Percentiles rank a stretch among this genome's conserved stretches.
These are phyloP conservation scores for Melozone crissalis DNA, from an alignment of 2,113 vertebrate species.

Conservation along the genomic window DNA sequence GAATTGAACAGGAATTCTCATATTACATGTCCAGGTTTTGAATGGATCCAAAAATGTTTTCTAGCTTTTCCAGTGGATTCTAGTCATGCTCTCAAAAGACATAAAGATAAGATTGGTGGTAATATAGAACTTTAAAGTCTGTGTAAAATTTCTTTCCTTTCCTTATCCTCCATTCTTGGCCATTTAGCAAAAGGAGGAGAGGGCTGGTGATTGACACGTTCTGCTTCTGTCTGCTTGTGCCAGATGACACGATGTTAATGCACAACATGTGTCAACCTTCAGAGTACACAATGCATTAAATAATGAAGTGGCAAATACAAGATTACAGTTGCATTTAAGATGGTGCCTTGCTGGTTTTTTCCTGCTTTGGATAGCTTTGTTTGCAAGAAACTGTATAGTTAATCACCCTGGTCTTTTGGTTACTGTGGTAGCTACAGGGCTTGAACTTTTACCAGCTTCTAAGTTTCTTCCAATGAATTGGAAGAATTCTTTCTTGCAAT, in stretches of 20 bases:
- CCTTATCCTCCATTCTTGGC: not conserved
- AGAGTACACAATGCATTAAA: not conserved
- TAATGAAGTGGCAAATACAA: not conserved
- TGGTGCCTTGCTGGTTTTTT: not conserved
- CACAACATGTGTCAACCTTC: not conserved
- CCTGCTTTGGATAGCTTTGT: not conserved
- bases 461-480: not conserved
- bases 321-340: not conserved
- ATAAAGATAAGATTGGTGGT: not conserved
- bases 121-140: not conserved
- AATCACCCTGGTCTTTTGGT: not conserved
- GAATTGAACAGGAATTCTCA: not conserved
- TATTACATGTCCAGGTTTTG: not conserved
- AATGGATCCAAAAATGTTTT: not conserved
- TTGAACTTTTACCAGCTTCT: not conserved
- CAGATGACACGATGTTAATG: not conserved
- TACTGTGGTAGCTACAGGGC: not conserved
- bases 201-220: fast-evolving
- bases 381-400: not conserved
- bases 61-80: not conserved
- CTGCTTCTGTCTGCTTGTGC: not conserved
- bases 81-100: not conserved
- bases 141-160: not conserved
- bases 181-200: not conserved
- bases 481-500: not conserved